A percentile compares a stretch with the other conserved stretches of the same genome.
phyloP scores from a whole-genome alignment of 2,797 vertebrate genomes.

The Pitangus sulphuratus region DNA sequence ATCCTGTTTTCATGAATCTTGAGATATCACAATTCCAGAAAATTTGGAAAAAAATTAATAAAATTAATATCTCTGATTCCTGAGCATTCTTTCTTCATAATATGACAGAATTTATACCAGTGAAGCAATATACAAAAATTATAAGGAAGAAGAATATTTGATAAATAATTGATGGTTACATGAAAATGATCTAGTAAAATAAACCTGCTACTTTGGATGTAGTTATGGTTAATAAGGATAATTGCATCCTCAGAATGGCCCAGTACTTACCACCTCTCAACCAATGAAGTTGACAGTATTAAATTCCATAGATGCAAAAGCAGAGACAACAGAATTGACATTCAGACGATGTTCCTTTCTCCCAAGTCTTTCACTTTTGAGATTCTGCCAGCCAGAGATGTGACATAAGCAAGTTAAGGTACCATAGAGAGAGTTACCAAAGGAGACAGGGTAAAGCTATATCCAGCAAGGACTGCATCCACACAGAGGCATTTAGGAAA shows the following conservation, averaged over 20 bases:
- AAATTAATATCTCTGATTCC: not conserved
- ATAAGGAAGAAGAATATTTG: not conserved
- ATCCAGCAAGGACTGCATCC: not conserved
- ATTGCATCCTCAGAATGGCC: not conserved
- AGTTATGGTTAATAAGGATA: not conserved
- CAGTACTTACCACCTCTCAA: not conserved
- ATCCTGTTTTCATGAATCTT: not conserved
- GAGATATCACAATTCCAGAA: not conserved
- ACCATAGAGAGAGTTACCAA: not conserved
- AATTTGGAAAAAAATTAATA: not conserved
- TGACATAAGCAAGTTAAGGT: not conserved
- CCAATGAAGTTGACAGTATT: not conserved
- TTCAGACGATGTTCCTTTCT: not conserved
- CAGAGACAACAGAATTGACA: not conserved
- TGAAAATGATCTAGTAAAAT: not conserved
- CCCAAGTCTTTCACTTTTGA: not conserved
- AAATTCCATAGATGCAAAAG: not conserved
- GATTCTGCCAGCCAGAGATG: not conserved
- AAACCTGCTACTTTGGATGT: not conserved
- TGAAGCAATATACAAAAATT: not conserved
- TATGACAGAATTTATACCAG: not conserved
- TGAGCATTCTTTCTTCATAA: not conserved
- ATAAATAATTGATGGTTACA: not conserved
- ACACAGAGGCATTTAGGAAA: not conserved
- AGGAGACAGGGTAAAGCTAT: not conserved